phyloP scores from a whole-genome alignment of 2,797 vertebrate species.

The Amblyopsis hoosieri region DNA sequence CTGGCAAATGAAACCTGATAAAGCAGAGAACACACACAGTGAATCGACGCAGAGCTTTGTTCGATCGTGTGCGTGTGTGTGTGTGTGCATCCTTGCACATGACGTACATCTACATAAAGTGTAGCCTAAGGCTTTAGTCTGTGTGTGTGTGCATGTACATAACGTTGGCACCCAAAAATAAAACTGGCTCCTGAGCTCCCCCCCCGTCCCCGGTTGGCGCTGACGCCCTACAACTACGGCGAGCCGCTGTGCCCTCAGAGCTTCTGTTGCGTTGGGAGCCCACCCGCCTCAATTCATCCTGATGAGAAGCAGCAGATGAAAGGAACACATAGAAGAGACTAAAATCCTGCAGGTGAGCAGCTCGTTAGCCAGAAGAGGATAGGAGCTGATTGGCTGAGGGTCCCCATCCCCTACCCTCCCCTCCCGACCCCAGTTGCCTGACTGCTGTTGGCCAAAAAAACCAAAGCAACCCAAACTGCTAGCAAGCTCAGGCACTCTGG shows the following conservation, averaged over 20 bases:
- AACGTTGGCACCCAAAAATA: slow-evolving; percentile 71
- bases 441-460: slow-evolving; percentile 20
- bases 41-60: slow-evolving; percentile 43
- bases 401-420: slow-evolving; percentile 7
- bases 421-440: slow-evolving; percentile 11
- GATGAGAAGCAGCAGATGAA: slow-evolving; percentile 48
- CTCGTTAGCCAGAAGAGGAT: slow-evolving; percentile 42
- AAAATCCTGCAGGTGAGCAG: slow-evolving; percentile 51
- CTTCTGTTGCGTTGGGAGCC: slow-evolving; percentile 70
- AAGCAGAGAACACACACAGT: slow-evolving; percentile 68
- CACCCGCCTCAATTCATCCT: slow-evolving; percentile 35
- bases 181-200: slow-evolving; percentile 66
- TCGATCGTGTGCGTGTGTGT: slow-evolving; percentile 31
- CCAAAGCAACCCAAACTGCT: slow-evolving; percentile 8
- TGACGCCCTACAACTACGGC: slow-evolving; percentile 46
- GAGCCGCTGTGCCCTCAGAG: slow-evolving; percentile 40
- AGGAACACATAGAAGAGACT: slow-evolving; percentile 34
- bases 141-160: slow-evolving; percentile 21
- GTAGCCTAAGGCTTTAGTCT: slow-evolving; percentile 24
- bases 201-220: slow-evolving; percentile 46
- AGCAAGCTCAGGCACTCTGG: slow-evolving; percentile 41
- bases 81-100: slow-evolving; percentile 36
- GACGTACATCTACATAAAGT: slow-evolving; percentile 24
- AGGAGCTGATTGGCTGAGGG: slow-evolving; percentile 41
- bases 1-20: slow-evolving; percentile 61